These are phyloP conservation scores for Calliphora vicina DNA, from an alignment of 1,140 invertebrate species.

Conservation along the genomic window DNA sequence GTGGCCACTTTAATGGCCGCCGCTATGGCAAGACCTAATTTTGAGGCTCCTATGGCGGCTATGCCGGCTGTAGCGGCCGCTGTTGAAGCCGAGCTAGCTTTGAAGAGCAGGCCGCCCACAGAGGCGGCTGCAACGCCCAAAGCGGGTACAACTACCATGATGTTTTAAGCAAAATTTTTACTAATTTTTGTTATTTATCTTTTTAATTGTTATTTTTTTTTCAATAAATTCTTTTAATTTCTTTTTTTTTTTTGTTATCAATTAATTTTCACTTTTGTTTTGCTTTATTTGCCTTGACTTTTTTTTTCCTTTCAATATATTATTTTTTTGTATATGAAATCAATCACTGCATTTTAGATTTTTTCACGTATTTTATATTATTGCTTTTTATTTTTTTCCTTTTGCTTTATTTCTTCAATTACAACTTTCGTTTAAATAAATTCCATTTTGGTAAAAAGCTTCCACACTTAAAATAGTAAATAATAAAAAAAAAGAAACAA, in stretches of 20 bases:
- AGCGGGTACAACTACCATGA: slow-evolving; percentile 56
- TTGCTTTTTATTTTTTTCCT: slow-evolving; percentile 17
- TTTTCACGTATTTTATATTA: slow-evolving; percentile 1
- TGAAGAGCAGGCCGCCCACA: slow-evolving; percentile 56
- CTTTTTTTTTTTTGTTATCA: not conserved
- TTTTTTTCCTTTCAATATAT: slow-evolving; percentile 3
- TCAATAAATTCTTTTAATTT: not conserved
- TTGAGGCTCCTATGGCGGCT: slow-evolving; percentile 55
- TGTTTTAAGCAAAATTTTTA: not conserved
- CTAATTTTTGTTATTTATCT: not conserved
- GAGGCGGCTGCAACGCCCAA: slow-evolving; percentile 55
- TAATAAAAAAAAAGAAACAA: too few species aligned
- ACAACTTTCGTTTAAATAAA: slow-evolving; percentile 2
- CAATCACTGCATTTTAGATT: not conserved
- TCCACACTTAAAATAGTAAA: too few species aligned
- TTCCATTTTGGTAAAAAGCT: not conserved
- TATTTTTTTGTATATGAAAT: not conserved
- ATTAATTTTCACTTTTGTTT: not conserved
- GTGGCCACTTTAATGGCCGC: slow-evolving; percentile 75
- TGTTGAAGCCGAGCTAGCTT: slow-evolving; percentile 56
- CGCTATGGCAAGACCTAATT: slow-evolving; percentile 64
- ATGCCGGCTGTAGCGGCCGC: slow-evolving; percentile 55
- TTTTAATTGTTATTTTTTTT: not conserved
- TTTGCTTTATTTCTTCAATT: not conserved
- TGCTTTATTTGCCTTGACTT: not conserved